Base-by-base conservation (phyloP, 1,140 invertebrate genomes). In the Stratiolaelaps scimitus region DNA sequence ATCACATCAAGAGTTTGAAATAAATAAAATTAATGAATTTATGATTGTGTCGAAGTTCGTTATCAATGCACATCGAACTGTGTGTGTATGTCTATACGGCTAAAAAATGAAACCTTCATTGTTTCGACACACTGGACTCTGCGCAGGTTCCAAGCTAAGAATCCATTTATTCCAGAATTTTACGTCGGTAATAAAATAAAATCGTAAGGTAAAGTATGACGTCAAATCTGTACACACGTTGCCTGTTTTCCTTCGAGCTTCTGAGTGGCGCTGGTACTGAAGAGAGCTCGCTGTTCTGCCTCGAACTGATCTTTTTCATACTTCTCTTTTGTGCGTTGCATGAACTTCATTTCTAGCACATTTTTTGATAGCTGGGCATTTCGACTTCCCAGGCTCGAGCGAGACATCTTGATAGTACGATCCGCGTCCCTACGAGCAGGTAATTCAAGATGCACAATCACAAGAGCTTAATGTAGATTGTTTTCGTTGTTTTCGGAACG, bases 261-360 rank as follows among this genome's bases (percentile, higher is more conserved):
- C 72, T 81, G 77, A 69, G 79, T 82, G 68, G 83, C 80, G 72
- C 83, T 81, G 73, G 80, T 79, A 44, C 81, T 80, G 74, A 86
- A 83, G 75, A 83, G 76, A 73, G 79, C 74, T 75, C 81, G 82
- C 69, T 80, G 83, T 78, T 83, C 83, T 69, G 82, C 81, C 73
- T 87, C 84, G 76, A 84, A 84, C 47, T 81, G 72, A 75, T 89
- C 83, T 72, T 84, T 83, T 69, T 86, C 83, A 15, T 86, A 81
- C 73, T 86, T 83, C 48, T 88, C 83, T 76, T 88, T 91, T 43
- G 85, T 88, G 72, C 83, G 83, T 75, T 88, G 86, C 89, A 93
- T 93, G 76, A 93, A 93, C 81, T 84, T 73, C 72, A 73, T 73
- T 67, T 73, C 66, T 34, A 73, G 65, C 19, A 73, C 45, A 68